These are phyloP conservation scores for Psophia crepitans DNA, from an alignment of 2,113 vertebrate genomes.

Conservation along the genomic window DNA sequence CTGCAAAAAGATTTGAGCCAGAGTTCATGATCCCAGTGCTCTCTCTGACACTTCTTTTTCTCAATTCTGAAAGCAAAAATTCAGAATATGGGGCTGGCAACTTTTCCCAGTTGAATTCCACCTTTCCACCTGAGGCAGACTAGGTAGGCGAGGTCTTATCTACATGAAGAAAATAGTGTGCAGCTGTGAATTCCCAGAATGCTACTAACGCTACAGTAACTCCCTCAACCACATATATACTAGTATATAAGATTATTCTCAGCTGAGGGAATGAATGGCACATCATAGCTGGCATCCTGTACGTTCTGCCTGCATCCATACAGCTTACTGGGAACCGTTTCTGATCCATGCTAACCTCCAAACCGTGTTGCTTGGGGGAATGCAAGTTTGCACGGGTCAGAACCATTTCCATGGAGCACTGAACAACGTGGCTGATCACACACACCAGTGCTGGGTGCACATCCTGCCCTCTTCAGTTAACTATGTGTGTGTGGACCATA, in stretches of 20 bases:
- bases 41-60: background rate
- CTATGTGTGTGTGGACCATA: background rate
- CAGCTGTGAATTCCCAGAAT: background rate
- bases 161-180: background rate
- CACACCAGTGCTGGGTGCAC: accelerated
- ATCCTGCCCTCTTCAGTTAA: background rate
- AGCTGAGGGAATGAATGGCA: background rate
- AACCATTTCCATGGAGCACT: background rate
- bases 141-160: background rate
- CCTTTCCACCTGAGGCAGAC: background rate
- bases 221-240: background rate
- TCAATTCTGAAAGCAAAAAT: background rate
- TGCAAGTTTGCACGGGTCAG: background rate
- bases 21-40: background rate
- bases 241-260: background rate
- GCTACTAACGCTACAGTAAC: background rate
- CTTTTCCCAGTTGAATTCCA: background rate
- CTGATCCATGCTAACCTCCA: background rate
- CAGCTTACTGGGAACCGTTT: background rate
- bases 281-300: background rate
- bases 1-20: background rate
- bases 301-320: background rate
- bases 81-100: background rate
- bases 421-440: too few species aligned
- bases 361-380: background rate